A percentile compares a stretch with the other conserved stretches of the same genome.
phyloP scores from a whole-genome alignment of 2,113 vertebrate species.

The Mus pahari region DNA sequence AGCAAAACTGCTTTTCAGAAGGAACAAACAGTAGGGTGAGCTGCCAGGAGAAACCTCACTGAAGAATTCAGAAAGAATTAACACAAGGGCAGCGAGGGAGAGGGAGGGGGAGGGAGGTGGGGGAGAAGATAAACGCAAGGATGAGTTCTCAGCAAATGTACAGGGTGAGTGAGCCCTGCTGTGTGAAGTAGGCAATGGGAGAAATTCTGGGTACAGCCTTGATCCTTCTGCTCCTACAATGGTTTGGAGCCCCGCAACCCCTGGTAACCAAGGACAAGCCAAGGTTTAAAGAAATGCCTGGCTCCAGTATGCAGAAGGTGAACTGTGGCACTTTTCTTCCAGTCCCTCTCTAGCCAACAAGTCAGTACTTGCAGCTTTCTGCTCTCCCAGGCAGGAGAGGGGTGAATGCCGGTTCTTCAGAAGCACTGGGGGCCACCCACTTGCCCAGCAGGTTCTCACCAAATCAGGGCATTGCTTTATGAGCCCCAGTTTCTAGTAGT shows the following conservation, averaged over 20 bases:
- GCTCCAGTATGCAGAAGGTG: not conserved
- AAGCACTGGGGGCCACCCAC: not conserved
- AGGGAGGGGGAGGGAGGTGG: not conserved
- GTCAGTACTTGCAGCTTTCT: not conserved
- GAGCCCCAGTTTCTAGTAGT: not conserved
- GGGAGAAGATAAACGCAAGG: not conserved
- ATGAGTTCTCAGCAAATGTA: not conserved
- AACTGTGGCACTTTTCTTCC: not conserved
- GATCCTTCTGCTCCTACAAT: not conserved
- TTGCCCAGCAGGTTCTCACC: conserved; percentile 36
- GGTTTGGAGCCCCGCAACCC: not conserved
- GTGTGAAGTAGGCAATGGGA: not conserved
- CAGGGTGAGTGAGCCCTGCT: not conserved
- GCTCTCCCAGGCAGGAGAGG: not conserved
- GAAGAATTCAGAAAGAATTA: not conserved
- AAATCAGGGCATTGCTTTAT: not conserved
- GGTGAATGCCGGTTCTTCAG: not conserved
- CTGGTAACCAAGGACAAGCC: not conserved
- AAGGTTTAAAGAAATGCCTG: not conserved
- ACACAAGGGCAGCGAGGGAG: not conserved
- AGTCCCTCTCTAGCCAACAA: not conserved
- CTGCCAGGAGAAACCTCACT: not conserved
- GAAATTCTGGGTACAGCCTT: not conserved
- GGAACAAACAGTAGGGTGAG: not conserved
- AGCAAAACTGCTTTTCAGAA: conserved; percentile 52